Evolutionary conservation across 2,888 invertebrate genomes (phyloP).

Genomic region (Sminthurinus aureus): DNA sequence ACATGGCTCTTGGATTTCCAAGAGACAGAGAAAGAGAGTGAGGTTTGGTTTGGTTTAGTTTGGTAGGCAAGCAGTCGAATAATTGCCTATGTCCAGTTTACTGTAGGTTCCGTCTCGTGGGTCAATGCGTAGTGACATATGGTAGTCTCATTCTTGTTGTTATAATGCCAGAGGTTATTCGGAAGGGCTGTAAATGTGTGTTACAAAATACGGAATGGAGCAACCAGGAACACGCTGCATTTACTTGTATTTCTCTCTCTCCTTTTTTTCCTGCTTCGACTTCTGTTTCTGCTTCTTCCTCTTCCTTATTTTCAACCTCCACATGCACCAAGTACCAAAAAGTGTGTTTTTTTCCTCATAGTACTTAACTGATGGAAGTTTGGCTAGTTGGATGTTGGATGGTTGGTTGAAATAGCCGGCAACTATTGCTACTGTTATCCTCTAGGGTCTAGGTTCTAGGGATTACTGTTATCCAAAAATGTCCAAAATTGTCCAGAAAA

Average conservation of each 20-base stretch:
- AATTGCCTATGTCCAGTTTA: constrained; percentile 43
- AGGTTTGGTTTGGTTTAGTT: background rate
- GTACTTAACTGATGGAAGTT: background rate
- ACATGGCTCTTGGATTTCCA: constrained; percentile 23
- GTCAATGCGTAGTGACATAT: constrained; percentile 41
- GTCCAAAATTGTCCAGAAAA: background rate
- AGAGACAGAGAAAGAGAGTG: constrained; percentile 11
- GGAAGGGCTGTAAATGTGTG: constrained; percentile 10
- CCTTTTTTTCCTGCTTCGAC: background rate
- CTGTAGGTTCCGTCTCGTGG: constrained; percentile 33
- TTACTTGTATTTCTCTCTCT: background rate
- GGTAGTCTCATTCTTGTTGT: constrained; percentile 23
- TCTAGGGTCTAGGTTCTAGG: constrained; percentile 24
- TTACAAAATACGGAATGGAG: background rate
- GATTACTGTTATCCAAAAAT: constrained; percentile 22
- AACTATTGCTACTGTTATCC: background rate
- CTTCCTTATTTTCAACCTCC: background rate
- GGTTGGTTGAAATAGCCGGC: background rate
- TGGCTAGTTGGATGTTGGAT: no score
- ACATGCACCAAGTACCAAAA: background rate
- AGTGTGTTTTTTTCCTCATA: no score
- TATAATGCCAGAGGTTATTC: constrained; percentile 14
- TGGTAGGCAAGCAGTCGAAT: constrained; percentile 29
- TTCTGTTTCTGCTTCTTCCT: background rate
- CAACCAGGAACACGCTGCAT: constrained; percentile 12